Base-by-base conservation (phyloP, 2,888 invertebrate species). In the Rotaria socialis region DNA sequence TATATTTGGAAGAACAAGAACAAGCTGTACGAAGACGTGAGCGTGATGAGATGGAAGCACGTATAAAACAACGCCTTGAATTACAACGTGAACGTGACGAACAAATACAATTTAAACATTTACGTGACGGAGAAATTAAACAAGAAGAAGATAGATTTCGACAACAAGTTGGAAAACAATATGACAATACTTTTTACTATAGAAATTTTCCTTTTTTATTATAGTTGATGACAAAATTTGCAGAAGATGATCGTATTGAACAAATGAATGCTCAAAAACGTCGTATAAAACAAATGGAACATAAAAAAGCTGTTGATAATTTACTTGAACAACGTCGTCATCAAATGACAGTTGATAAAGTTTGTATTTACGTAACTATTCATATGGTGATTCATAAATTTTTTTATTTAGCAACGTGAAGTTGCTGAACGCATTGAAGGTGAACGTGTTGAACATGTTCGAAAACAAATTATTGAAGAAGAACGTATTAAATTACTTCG, bases 211-310 rank as follows among this genome's bases (percentile, higher is more conserved):
- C 55, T 84, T 24, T 60, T 19, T 84, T 47, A 27, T 41, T 14
- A 84, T 87, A 91, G 90, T 90, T 92, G 89, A 89, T 93, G 89
- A 92, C 90, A 2, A 93, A 93, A 90, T 91, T 93, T 89, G 93
- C 93, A 0, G 93, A 92, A 85, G 93, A 93, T 19, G 92, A 93
- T 43, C 92, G 92, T 86, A 91, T 93, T 84, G 94, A 94, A 88
- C 92, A 92, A 84, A 92, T 94, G 89, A 91, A 92, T 89, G 91
- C 91, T 84, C 89, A 93, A 89, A 91, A 92, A 89, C 90, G 93
- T 87, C 89, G 93, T 89, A 90, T 93, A 92, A 92, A 93, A 89
- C 90, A 93, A 91, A 88, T 92, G 87, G 91, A 94, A 92, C 91
- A 93, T 90, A 88, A 92, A 88, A 89, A 93, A 90, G 90, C 92